Evolutionary conservation across 1,140 invertebrate genomes (phyloP).

Genomic region (Hyphantria cunea): DNA sequence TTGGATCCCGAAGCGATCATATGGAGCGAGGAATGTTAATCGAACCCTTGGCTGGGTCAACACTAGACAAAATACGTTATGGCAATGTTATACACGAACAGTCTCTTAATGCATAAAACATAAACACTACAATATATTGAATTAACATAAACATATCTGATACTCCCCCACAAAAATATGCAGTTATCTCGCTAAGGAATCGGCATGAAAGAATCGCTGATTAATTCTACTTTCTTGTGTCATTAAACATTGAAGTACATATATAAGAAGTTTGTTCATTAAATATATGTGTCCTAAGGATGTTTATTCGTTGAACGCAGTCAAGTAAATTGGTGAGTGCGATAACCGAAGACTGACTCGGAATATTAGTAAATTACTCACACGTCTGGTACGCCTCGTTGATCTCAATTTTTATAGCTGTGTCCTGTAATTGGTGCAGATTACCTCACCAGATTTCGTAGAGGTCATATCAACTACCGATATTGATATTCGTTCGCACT

Average conservation of each 20-base stretch:
- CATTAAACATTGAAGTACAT: conserved; percentile 7
- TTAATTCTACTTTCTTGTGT: conserved; percentile 11
- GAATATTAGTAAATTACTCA: not conserved
- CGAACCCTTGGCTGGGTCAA: conserved; percentile 53
- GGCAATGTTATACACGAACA: conserved; percentile 24
- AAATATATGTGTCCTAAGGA: conserved; percentile 2
- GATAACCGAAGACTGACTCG: not conserved
- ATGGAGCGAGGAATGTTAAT: conserved; percentile 68
- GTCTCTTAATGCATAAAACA: conserved; percentile 22
- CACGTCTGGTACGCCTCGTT: not conserved
- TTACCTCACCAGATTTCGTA: not conserved
- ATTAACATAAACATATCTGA: conserved; percentile 24
- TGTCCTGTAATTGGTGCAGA: not conserved
- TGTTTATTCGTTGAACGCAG: not conserved
- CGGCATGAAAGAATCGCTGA: conserved; percentile 10
- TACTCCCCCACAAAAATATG: conserved; percentile 10
- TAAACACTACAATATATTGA: conserved; percentile 24
- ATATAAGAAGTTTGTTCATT: conserved; percentile 6
- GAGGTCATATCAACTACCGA: not conserved
- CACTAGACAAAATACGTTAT: conserved; percentile 34
- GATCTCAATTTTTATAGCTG: not conserved
- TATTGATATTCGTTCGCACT: too few species aligned
- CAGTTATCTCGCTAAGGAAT: conserved; percentile 7
- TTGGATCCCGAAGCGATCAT: conserved; percentile 66
- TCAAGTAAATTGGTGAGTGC: not conserved